Conservation (phyloP, 2,797 vertebrate genomes). For the Spinibarbus caldwelli region DNA sequence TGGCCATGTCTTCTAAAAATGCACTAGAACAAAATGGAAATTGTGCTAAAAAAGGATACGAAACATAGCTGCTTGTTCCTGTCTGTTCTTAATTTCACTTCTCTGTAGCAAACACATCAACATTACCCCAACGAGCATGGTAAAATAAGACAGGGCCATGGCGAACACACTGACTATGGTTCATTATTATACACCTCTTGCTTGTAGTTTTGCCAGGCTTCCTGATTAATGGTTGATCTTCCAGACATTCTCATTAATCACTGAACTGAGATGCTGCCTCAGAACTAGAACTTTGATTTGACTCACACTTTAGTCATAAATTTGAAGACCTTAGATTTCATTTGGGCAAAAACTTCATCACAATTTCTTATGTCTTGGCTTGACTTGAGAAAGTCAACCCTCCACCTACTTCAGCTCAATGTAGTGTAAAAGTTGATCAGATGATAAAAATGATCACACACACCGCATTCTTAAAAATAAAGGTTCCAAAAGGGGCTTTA, state of each 20-base stretch:
- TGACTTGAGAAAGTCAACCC: not conserved
- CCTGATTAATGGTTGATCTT: slow-evolving; percentile 19
- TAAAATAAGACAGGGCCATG: not conserved
- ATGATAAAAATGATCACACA: not conserved
- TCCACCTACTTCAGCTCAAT: not conserved
- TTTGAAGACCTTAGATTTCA: not conserved
- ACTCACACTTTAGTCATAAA: slow-evolving; percentile 17
- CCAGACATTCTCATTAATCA: slow-evolving; percentile 14
- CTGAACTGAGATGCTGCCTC: not conserved
- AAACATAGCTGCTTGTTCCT: not conserved
- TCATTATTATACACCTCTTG: slow-evolving; percentile 1
- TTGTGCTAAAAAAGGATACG: not conserved
- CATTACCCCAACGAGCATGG: slow-evolving; percentile 5
- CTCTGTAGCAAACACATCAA: not conserved
- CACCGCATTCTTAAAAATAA: not conserved
- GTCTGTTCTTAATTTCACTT: slow-evolving; percentile 25
- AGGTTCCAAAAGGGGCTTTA: not conserved
- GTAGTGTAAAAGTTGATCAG: not conserved
- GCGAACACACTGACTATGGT: not conserved
- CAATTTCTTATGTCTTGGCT: not conserved
- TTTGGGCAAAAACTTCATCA: not conserved
- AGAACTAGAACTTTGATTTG: not conserved
- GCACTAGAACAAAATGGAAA: not conserved
- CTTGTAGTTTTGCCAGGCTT: slow-evolving; percentile 2
- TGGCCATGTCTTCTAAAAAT: not conserved